phyloP scores from a whole-genome alignment of 1,140 invertebrate genomes.

The Bombus breviceps region DNA sequence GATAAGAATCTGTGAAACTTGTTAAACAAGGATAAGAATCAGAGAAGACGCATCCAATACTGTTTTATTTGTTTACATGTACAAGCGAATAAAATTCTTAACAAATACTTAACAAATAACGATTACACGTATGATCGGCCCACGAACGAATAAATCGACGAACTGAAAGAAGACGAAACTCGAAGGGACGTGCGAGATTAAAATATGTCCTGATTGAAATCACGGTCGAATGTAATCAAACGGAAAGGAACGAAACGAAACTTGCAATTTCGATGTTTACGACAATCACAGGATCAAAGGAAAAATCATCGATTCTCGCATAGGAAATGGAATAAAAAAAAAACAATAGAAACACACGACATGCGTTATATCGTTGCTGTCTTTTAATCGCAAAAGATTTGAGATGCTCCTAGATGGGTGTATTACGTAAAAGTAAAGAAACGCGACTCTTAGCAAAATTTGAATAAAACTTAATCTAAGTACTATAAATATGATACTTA shows the following conservation, averaged over 20 bases:
- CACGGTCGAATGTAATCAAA: neutral
- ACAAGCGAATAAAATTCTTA: neutral
- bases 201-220: neutral
- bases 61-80: neutral
- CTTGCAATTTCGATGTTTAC: neutral
- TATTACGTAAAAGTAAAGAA: too few species aligned
- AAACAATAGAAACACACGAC: too few species aligned
- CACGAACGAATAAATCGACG: neutral
- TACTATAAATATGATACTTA: too few species aligned
- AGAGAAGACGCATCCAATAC: neutral
- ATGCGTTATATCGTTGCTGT: neutral
- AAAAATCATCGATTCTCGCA: neutral
- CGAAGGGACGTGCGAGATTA: neutral
- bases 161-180: neutral
- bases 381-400: neutral
- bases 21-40: neutral
- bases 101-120: neutral
- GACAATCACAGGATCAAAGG: neutral
- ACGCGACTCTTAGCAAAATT: too few species aligned
- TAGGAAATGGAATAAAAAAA: neutral
- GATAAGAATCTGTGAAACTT: neutral
- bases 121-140: too few species aligned
- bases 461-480: too few species aligned
- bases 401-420: too few species aligned
- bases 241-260: neutral